Base-by-base conservation (phyloP, 2,888 invertebrate genomes). In the Tipula helvola region DNA sequence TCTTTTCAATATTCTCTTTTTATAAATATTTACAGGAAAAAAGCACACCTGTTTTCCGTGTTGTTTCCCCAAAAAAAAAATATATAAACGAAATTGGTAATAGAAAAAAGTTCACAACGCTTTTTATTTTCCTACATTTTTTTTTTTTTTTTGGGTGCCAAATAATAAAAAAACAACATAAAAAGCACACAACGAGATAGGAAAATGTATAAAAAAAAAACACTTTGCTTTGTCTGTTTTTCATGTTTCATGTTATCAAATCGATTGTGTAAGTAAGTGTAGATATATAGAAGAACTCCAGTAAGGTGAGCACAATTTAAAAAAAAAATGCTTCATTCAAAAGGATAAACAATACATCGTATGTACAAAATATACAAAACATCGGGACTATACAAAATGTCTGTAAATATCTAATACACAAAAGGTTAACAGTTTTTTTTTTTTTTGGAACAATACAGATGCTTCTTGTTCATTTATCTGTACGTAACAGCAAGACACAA, bases 31-130 rank as follows among this genome's bases (percentile, higher is more conserved):
- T 57, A 71, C 28, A 71, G 71, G 71, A 71, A 71, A 71, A 71
- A 71, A 71, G 71, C 71, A 71, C 71, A 71, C 71, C 71, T 71
- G 71, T 71, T 71, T 71, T 71, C 71, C 71, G 71, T 71, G 71
- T 71, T 71, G 12, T 71, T 71, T 71, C 71, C 71, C 71, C 71
- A 71, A 71, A 71, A 18, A 71, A 10, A 28, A 57, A 8, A 71
- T 71, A 71, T 28, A 71, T 71, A 28, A 71, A 71, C 71, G 71
- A 71, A 71, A 71, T 71, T 71, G 71, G 28, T 71, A 71, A 71
- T 71, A 71, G 71, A 71, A 71, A 71, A 71, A 71, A 71, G 71
- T 71, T 71, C 71, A 71, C 71, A 71, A 71, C 71, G 71, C 71
- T 71, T 71, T 71, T 28, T 28, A 28, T 28, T 28, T 28, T 28